Evolutionary conservation across 1,140 invertebrate species (phyloP).

Genomic region (Pemphigus obesinymphae): DNA sequence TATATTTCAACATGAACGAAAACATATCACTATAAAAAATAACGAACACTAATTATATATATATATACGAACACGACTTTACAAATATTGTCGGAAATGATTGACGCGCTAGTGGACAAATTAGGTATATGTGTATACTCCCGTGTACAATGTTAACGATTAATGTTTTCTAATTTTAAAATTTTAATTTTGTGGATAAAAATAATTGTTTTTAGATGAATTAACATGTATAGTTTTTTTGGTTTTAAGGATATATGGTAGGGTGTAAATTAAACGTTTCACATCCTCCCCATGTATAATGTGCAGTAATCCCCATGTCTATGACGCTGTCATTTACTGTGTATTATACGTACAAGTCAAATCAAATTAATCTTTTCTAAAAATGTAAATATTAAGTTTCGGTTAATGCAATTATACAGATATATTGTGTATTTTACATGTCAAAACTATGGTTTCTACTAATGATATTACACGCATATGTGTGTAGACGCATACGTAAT

Average conservation of each 20-base stretch:
- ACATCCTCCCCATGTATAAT: background rate
- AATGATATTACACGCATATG: background rate
- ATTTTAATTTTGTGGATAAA: no score
- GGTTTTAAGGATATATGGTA: background rate
- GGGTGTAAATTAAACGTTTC: background rate
- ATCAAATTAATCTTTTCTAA: background rate
- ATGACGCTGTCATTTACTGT: background rate
- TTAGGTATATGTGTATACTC: background rate
- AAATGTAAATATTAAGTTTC: background rate
- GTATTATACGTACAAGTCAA: no score
- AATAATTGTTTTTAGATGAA: no score
- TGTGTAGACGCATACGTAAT: background rate
- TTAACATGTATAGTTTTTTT: no score
- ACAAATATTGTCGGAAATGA: background rate
- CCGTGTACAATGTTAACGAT: no score
- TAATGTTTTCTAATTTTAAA: no score
- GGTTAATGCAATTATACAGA: background rate
- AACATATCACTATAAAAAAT: no score
- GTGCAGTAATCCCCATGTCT: background rate
- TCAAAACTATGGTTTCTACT: conserved; percentile 1
- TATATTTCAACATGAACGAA: background rate
- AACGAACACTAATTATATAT: no score
- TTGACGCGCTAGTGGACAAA: background rate
- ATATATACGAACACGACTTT: background rate
- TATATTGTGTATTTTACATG: background rate